These are phyloP conservation scores for human (Homo sapiens) DNA, from an alignment of 2,113 vertebrate species.

Conservation along the genomic window GRCh38 chr1:168663501-168664000, in stretches of 20 bases:
- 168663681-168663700: neutral
- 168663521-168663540: neutral
- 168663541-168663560: neutral
- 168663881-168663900: neutral
- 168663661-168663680: neutral
- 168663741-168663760: neutral
- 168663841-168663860: neutral
- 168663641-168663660: neutral
- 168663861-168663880: neutral
- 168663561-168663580: neutral
- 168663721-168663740: neutral
- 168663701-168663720: neutral
- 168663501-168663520: neutral
- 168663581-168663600: neutral
- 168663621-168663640: neutral
- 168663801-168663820: neutral
- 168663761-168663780: neutral
- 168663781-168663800: neutral
- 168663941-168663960: neutral
- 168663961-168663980: neutral
- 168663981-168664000: neutral
- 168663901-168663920: neutral
- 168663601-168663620: neutral
- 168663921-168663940: neutral
- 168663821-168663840: neutral